A percentile compares a stretch with the other conserved stretches of the same genome.
phyloP scores from a whole-genome alignment of 2,113 vertebrate species.

The Corythoichthys haematopterus region DNA sequence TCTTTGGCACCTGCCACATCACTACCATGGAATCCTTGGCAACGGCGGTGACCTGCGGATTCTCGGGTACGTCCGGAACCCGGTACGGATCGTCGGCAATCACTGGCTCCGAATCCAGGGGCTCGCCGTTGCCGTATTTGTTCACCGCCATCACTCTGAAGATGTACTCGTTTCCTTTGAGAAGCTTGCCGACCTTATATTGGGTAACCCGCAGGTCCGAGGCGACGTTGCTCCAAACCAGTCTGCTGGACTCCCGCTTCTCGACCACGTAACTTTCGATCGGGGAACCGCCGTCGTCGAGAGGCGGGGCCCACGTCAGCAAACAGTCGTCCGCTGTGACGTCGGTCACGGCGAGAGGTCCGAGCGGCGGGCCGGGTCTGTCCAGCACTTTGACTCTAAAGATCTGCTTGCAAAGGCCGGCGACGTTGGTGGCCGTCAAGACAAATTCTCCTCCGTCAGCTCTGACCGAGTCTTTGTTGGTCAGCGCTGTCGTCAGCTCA shows the following conservation, averaged over 20 bases:
- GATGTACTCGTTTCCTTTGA: conserved; percentile 97
- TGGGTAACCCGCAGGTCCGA: conserved; percentile 82
- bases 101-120: conserved; percentile 85
- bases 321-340: conserved; percentile 90
- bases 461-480: conserved; percentile 90
- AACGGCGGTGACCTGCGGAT: conserved; percentile 86
- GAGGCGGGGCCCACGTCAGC: conserved; percentile 85
- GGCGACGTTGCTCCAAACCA: conserved; percentile 90
- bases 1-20: conserved; percentile 89
- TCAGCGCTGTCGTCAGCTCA: conserved; percentile 83
- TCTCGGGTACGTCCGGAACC: conserved; percentile 86
- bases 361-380: conserved; percentile 88
- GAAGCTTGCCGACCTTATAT: conserved; percentile 86
- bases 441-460: conserved; percentile 87
- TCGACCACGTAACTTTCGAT: conserved; percentile 91
- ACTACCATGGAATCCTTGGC: conserved; percentile 95
- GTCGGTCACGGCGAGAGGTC: conserved; percentile 83
- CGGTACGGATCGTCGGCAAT: conserved; percentile 89
- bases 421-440: conserved; percentile 90
- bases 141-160: conserved; percentile 98
- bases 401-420: conserved; percentile 93
- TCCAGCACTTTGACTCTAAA: conserved; percentile 97
- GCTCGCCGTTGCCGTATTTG: conserved; percentile 92
- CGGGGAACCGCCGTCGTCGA: conserved; percentile 89
- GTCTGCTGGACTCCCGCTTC: conserved; percentile 95